Percentiles rank a stretch among this genome's conserved stretches.
phyloP scores from a whole-genome alignment of 2,113 vertebrate species.

The Notarius quadriscutis region DNA sequence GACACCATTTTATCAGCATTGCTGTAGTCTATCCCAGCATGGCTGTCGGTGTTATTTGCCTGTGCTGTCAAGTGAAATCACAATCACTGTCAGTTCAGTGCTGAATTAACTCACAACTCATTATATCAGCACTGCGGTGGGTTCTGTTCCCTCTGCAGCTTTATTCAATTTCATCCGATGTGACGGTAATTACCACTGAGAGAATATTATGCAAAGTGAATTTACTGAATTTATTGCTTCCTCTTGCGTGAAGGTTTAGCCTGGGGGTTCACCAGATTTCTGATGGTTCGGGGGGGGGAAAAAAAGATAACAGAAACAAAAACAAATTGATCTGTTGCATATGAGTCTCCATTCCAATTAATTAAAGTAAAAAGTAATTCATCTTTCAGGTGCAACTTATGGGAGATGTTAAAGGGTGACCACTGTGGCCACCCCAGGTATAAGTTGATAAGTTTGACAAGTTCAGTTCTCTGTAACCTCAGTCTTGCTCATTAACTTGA shows the following conservation, averaged over 20 bases:
- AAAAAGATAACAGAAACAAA: neutral
- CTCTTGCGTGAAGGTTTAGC: constrained; percentile 11
- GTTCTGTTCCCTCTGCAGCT: constrained; percentile 19
- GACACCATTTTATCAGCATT: constrained; percentile 27
- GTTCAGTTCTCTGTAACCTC: neutral
- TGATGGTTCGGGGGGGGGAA: neutral
- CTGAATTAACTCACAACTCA: constrained; percentile 24
- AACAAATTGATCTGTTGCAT: neutral
- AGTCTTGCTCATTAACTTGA: neutral
- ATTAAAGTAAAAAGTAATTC: neutral
- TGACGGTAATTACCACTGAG: constrained; percentile 16
- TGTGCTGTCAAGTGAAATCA: constrained; percentile 13
- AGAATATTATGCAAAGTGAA: constrained; percentile 21
- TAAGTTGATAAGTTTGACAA: neutral
- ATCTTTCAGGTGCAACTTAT: neutral
- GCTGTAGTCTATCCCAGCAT: constrained; percentile 8
- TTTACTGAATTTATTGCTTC: constrained; percentile 27
- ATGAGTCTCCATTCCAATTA: neutral
- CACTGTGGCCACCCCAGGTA: neutral
- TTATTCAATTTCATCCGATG: constrained; percentile 19
- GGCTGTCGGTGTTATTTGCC: constrained; percentile 15
- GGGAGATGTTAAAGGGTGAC: neutral
- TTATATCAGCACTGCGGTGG: constrained; percentile 25
- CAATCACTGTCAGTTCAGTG: constrained; percentile 21
- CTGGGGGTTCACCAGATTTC: constrained; percentile 9